Base-by-base conservation (phyloP, 1,140 invertebrate species). In the Drosophila navojoa region DNA sequence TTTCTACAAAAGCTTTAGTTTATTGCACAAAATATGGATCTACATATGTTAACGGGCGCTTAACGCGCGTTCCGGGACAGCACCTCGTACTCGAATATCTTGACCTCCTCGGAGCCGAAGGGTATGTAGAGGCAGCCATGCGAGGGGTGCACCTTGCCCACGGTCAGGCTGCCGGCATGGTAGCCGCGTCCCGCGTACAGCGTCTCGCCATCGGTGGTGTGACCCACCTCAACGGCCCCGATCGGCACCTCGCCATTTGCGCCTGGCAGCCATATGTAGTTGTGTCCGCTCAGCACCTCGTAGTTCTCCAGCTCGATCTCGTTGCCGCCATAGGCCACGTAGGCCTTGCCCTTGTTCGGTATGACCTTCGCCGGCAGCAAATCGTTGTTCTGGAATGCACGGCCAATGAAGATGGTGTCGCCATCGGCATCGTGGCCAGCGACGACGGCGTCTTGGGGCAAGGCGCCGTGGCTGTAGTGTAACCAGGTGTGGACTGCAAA, bases 321-420 rank as follows among this genome's bases (percentile, higher is more conserved):
- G 40, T 84, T 40, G 13, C 75, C 62, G n/a, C 73, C 84, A 40
- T 87, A 91, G 35, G 74, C 64, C 44, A 92, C 87, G 52, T 91
- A 92, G 5, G 91, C 91, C 55, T 84, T 87, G 54, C 84, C 77
- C 77, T 92, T 91, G 54, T 84, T 79, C 1, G 96, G 95, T 27
- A 96, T 95, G 5, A 97, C 93, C 92, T 97, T 97, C 0, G 95
- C 96, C 11, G 96, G 96, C 10, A 97, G 72, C 79, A 96, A 93
- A 79, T 96, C 96, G 2, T 95, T 95, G 60, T 95, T 93, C 82
- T 96, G 95, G 47, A 92, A 94, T 1, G 95, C 95, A 58, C 96
- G 93, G 2, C 96, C 96, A 4, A 96, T 95, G 79, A 94, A 97
- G 57, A 97, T 95, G 40, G 93, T 92, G 1, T 93, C 93, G n/a